Evolutionary conservation across 2,797 vertebrate genomes (phyloP), one percentile per base, ranked within the genome.

Genomic region (Propithecus deckenii): DNA sequence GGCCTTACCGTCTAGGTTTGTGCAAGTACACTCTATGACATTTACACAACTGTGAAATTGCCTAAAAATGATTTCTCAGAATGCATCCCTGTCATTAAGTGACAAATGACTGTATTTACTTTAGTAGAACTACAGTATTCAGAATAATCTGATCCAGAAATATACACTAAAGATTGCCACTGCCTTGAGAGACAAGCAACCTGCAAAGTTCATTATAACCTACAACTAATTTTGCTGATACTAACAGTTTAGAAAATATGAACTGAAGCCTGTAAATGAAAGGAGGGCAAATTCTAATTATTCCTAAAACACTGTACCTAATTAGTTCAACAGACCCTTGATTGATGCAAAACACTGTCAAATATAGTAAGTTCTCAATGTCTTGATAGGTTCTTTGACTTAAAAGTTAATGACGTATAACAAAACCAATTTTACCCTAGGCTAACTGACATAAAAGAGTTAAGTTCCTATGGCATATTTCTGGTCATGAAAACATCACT

Each of bases 101-200:
- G 3, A 50, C 30, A 76, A 18, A 50, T 4, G 3, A 76, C 46
- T 76, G 46, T 22, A 78, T 78, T 93, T 89, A 79, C 25, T 86
- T 95, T 43, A 86, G n/a, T 4, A 86, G 43, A 96, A 74, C 28
- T 12, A 18, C 13, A 25, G 30, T 87, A 79, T 75, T 75, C n/a
- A 88, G n/a, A 89, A 80, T 17, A 74, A 74, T 89, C 78, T 74
- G 61, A 86, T 74, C 18, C 69, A 76, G 23, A 94, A 93, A 94
- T 43, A 85, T 22, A 92, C 55, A 59, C 38, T 75, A 61, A 89
- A 71, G 35, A 67, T 7, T 76, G 12, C 1, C 50, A 15, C 22
- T 97, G 48, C 23, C 74, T 94, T 78, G 63, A 94, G 30, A 92
- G 48, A 67, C 25, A 84, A 4, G 2, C 35, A 96, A 96, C 52